A percentile compares a stretch with the other conserved stretches of the same genome.
phyloP scores from a whole-genome alignment of 2,113 vertebrate species.

The Labeo catla region DNA sequence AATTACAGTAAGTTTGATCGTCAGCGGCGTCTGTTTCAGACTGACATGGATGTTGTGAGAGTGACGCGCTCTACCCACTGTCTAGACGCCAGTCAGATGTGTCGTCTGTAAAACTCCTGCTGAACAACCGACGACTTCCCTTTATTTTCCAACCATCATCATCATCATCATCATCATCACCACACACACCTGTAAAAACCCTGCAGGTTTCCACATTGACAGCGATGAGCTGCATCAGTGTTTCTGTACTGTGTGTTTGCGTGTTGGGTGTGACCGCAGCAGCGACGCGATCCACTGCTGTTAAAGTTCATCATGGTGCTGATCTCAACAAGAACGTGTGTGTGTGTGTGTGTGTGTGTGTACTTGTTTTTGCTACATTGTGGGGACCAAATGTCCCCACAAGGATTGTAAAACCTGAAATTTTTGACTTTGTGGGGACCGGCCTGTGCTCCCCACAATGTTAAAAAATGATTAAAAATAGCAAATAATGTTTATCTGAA shows the following conservation, averaged over 20 bases:
- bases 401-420: too few species aligned
- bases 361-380: too few species aligned
- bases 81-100: conserved; percentile 10
- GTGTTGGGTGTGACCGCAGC: too few species aligned
- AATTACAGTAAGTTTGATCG: not conserved
- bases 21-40: not conserved
- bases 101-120: not conserved
- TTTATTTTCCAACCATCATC: not conserved
- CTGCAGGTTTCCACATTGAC: not conserved
- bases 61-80: not conserved
- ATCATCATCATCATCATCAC: not conserved
- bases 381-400: too few species aligned
- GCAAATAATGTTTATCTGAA: too few species aligned
- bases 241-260: not conserved
- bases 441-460: too few species aligned
- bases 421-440: too few species aligned
- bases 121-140: not conserved
- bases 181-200: not conserved
- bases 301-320: too few species aligned
- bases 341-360: too few species aligned
- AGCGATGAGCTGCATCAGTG: not conserved
- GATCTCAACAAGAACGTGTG: too few species aligned
- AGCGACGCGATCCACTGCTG: too few species aligned
- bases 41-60: not conserved
- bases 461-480: too few species aligned